Conservation (phyloP, 2,888 invertebrate genomes). For the Petrophora chlorosata region DNA sequence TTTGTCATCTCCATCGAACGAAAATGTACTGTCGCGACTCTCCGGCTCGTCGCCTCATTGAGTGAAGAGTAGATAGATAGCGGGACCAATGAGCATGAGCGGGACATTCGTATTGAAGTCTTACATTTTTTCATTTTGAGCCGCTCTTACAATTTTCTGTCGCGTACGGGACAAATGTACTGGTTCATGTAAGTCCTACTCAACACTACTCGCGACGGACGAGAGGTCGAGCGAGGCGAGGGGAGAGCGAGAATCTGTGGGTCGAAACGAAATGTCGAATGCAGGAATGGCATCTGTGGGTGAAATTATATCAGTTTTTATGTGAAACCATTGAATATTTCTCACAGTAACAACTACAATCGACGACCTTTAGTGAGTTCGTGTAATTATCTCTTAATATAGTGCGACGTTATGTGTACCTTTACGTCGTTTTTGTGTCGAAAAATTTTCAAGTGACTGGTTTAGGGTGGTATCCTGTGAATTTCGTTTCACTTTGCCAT, state of each 20-base stretch:
- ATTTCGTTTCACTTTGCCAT: conserved; percentile 67
- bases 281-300: conserved; percentile 74
- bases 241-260: neutral
- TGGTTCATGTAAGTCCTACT: no score
- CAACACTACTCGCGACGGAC: no score
- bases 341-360: conserved; percentile 56
- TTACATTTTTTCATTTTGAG: no score
- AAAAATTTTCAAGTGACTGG: conserved; percentile 65
- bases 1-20: no score
- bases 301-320: conserved; percentile 75
- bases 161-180: no score
- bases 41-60: no score
- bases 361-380: conserved; percentile 51
- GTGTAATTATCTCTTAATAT: conserved; percentile 47
- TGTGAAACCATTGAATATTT: conserved; percentile 73
- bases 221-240: no score
- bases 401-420: conserved; percentile 60
- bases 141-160: no score
- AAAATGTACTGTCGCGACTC: no score
- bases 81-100: no score
- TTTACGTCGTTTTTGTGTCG: conserved; percentile 59
- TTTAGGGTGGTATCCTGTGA: conserved; percentile 72
- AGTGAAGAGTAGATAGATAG: no score
- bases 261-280: conserved; percentile 5
- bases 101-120: no score